phyloP scores from a whole-genome alignment of 2,797 vertebrate species.

The Peromyscus aztecus region DNA sequence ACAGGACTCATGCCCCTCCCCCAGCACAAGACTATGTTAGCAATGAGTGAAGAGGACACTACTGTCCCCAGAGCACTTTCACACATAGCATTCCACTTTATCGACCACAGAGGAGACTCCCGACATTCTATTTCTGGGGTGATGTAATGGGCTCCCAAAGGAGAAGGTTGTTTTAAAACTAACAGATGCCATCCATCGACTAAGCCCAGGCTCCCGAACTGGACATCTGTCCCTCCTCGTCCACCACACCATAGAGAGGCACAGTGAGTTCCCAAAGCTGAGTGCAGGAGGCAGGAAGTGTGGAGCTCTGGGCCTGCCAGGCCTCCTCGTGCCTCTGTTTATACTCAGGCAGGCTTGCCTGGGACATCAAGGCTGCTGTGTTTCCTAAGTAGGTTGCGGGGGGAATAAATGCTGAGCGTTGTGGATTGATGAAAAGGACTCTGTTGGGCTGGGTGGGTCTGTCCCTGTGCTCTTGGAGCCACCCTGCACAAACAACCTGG shows the following conservation, averaged over 20 bases:
- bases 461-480: not conserved
- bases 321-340: not conserved
- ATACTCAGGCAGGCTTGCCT: not conserved
- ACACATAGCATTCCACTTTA: not conserved
- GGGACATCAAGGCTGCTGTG: not conserved
- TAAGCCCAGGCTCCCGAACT: not conserved
- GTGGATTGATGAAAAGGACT: constrained; percentile 35
- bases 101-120: not conserved
- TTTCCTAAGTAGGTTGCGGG: not conserved
- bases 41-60: not conserved
- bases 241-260: too few species aligned
- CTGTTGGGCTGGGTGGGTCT: constrained; percentile 26
- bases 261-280: not conserved
- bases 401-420: constrained; percentile 30
- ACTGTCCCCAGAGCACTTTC: not conserved
- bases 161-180: not conserved
- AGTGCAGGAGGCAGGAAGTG: not conserved
- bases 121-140: not conserved
- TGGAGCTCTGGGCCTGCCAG: not conserved
- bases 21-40: too few species aligned
- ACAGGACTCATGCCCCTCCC: too few species aligned
- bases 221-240: not conserved
- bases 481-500: not conserved
- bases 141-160: not conserved
- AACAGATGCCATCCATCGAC: not conserved